Evolutionary conservation across 2,113 vertebrate species (phyloP).

Genomic region (Muntiacus reevesi): DNA sequence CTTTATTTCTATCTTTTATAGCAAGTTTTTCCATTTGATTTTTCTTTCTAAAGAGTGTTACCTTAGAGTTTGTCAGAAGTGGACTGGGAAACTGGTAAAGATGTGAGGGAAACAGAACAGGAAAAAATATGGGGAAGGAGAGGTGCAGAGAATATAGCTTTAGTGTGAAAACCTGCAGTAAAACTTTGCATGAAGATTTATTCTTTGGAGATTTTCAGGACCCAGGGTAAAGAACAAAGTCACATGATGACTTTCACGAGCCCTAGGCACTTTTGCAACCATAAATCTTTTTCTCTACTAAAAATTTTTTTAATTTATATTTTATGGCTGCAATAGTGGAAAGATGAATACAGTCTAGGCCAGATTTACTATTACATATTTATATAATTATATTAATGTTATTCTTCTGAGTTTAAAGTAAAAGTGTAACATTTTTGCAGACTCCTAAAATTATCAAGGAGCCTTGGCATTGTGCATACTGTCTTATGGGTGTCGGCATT

Average conservation of each 20-base stretch:
- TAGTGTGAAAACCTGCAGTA: neutral
- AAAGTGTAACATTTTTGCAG: neutral
- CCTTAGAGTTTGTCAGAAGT: neutral
- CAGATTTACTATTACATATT: neutral
- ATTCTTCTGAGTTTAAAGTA: neutral
- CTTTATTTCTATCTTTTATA: neutral
- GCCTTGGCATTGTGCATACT: neutral
- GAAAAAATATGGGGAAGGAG: neutral
- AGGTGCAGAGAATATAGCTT: neutral
- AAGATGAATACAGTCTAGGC: neutral
- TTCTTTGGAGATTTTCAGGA: neutral
- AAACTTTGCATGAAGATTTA: neutral
- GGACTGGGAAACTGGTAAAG: neutral
- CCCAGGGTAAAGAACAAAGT: neutral
- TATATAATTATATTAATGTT: neutral
- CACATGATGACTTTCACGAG: neutral
- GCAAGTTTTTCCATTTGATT: neutral
- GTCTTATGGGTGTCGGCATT: neutral
- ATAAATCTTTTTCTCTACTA: neutral
- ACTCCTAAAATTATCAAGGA: neutral
- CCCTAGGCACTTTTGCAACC: neutral
- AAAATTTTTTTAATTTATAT: neutral
- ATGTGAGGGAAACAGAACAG: neutral
- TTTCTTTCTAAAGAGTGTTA: neutral
- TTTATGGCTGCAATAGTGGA: neutral